phyloP scores from a whole-genome alignment of 2,113 vertebrate species.

The Nesogale talazaci region DNA sequence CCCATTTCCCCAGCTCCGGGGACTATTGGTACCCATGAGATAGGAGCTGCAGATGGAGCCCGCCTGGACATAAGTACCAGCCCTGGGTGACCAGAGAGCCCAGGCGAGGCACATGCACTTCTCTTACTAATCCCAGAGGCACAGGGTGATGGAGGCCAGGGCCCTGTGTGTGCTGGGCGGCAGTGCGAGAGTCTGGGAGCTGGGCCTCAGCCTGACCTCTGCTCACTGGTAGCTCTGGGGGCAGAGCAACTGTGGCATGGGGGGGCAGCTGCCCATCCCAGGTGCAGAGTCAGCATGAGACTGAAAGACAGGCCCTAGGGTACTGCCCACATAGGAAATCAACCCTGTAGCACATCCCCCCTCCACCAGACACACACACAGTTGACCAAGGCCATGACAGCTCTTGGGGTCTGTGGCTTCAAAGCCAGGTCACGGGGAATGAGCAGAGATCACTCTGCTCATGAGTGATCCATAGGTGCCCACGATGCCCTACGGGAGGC shows the following conservation, averaged over 20 bases:
- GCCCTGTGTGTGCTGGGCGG: neutral
- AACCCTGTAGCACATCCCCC: neutral
- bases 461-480: neutral
- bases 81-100: neutral
- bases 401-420: rapidly evolving
- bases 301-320: neutral
- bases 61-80: neutral
- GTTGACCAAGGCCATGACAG: neutral
- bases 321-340: rapidly evolving
- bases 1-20: no score
- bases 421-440: neutral
- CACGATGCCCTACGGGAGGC: neutral
- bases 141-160: neutral
- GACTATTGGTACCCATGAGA: constrained; percentile 57
- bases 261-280: neutral
- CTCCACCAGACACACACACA: neutral
- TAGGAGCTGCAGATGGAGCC: neutral
- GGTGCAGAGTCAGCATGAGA: neutral
- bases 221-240: neutral
- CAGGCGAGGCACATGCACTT: neutral
- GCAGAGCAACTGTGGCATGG: neutral
- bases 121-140: neutral
- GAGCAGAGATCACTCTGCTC: neutral
- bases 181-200: neutral
- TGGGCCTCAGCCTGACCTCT: neutral